These are phyloP conservation scores for Himalopsyche kuldschensis DNA, from an alignment of 2,888 invertebrate genomes.

Conservation along the genomic window DNA sequence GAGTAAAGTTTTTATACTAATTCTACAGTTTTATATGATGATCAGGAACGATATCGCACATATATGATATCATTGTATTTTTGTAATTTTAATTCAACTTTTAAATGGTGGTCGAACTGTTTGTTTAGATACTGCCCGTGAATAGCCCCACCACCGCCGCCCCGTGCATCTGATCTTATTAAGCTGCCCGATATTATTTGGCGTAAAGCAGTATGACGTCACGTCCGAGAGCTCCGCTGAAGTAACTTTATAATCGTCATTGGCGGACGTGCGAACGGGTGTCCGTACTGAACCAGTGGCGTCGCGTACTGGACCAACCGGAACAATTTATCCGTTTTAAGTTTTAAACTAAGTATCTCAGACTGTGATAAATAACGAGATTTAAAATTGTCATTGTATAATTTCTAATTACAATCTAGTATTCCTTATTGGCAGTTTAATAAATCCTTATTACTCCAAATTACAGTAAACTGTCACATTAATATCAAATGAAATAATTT, in stretches of 20 bases:
- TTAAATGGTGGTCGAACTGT: not conserved
- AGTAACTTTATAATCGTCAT: constrained; percentile 39
- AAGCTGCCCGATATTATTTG: constrained; percentile 34
- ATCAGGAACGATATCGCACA: no score
- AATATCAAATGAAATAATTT: no score
- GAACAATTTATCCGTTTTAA: not conserved
- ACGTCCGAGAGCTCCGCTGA: constrained; percentile 28
- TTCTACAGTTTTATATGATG: not conserved
- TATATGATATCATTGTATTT: not conserved
- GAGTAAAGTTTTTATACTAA: no score
- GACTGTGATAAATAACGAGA: not conserved
- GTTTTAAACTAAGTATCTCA: not conserved
- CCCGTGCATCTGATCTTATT: constrained; percentile 28
- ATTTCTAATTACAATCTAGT: not conserved
- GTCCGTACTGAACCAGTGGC: not conserved
- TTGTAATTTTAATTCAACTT: not conserved
- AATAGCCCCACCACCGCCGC: not conserved
- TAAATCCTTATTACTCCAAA: no score
- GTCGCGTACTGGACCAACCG: not conserved
- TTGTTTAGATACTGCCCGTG: not conserved
- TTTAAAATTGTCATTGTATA: not conserved
- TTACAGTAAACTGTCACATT: no score
- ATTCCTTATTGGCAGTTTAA: no score
- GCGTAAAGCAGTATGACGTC: constrained; percentile 34
- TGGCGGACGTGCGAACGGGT: constrained; percentile 28